A percentile compares a stretch with the other conserved stretches of the same genome.
Conservation (phyloP, 2,113 vertebrate species). For the Clarias magur region DNA sequence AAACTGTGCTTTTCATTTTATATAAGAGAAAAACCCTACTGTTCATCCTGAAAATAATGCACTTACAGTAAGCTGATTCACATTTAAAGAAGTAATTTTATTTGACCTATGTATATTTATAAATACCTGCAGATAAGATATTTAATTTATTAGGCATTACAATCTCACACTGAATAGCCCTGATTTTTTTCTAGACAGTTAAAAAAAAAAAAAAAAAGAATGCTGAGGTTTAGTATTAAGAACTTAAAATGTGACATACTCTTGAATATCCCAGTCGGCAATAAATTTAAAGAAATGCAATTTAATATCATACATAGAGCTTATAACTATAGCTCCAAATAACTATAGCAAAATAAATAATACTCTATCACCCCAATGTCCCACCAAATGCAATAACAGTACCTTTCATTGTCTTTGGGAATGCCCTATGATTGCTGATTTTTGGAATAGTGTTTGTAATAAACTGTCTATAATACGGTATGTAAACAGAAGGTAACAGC, state of each 20-base stretch:
- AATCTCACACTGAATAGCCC: background rate
- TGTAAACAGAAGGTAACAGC: background rate
- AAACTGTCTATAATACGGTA: background rate
- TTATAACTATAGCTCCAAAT: background rate
- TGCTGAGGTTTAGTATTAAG: too few relatives aligned
- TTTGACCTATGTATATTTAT: background rate
- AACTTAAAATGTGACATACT: too few relatives aligned
- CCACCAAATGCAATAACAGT: background rate
- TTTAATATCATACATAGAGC: slow-evolving; percentile 24
- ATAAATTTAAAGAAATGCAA: slow-evolving; percentile 4
- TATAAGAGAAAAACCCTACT: too few relatives aligned
- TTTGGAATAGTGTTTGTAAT: background rate
- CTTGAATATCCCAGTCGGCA: background rate
- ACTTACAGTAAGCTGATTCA: too few relatives aligned
- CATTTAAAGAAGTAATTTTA: background rate
- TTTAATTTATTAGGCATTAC: background rate
- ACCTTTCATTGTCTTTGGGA: background rate
- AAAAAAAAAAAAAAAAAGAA: too few relatives aligned
- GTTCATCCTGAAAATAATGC: too few relatives aligned
- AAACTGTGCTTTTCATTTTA: too few relatives aligned
- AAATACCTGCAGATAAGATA: background rate
- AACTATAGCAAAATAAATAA: too few relatives aligned
- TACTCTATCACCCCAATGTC: background rate
- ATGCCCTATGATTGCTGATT: background rate
- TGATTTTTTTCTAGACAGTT: background rate